Conservation (phyloP, 1,140 invertebrate genomes). For the Drepana arcuata region DNA sequence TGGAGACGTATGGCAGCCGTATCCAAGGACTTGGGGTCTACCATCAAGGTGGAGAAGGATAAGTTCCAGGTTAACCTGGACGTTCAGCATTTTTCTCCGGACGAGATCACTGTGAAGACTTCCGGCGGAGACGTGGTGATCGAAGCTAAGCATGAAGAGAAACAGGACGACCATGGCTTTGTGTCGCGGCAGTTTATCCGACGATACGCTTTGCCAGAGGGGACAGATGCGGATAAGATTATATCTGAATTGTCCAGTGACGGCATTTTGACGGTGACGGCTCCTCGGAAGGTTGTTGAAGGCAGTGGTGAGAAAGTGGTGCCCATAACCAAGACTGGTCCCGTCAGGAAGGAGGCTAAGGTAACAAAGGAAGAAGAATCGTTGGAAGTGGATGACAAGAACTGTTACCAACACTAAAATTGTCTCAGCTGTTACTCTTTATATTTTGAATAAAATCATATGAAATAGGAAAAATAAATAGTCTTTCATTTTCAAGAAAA, state of each 20-base stretch:
- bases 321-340: constrained; percentile 50
- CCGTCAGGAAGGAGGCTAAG: constrained; percentile 35
- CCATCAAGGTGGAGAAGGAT: constrained; percentile 64
- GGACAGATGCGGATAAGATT: constrained; percentile 77
- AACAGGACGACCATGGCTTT: constrained; percentile 74
- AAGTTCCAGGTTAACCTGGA: constrained; percentile 50
- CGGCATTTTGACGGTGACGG: constrained; percentile 79
- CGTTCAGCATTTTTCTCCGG: constrained; percentile 72
- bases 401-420: constrained; percentile 4
- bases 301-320: constrained; percentile 59
- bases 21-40: constrained; percentile 58
- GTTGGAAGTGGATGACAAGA: constrained; percentile 9
- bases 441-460: background rate
- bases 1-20: constrained; percentile 77
- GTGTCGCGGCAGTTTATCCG: constrained; percentile 79
- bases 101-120: constrained; percentile 84
- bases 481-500: background rate
- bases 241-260: constrained; percentile 81
- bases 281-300: constrained; percentile 72
- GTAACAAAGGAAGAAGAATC: constrained; percentile 16
- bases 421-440: background rate
- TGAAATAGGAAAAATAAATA: too few species aligned
- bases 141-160: constrained; percentile 80
- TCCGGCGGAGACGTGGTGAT: constrained; percentile 78
- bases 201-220: constrained; percentile 76